phyloP scores from a whole-genome alignment of 1,140 invertebrate species.

The Calycopis cecrops region DNA sequence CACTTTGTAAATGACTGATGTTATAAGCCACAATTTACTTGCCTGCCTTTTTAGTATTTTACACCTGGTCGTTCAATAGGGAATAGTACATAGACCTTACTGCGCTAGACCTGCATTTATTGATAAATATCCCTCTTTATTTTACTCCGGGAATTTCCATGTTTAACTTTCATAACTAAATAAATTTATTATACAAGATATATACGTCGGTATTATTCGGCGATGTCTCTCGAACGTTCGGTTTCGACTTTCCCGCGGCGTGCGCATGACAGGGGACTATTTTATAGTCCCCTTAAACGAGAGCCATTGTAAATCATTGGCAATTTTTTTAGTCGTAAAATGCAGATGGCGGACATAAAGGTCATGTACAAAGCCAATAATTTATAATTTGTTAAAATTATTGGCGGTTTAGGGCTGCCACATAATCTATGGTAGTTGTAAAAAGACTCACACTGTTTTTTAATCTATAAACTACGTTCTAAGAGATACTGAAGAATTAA shows the following conservation, averaged over 20 bases:
- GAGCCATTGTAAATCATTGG: conserved; percentile 46
- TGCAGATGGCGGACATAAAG: conserved; percentile 28
- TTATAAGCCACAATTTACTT: too few relatives aligned
- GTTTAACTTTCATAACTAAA: neutral
- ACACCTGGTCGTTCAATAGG: too few relatives aligned
- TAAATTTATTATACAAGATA: neutral
- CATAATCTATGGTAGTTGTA: neutral
- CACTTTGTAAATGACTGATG: too few relatives aligned
- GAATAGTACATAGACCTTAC: too few relatives aligned
- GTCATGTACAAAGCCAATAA: conserved; percentile 14
- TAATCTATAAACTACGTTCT: neutral
- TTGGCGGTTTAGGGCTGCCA: neutral
- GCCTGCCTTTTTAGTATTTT: too few relatives aligned
- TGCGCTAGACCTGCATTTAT: too few relatives aligned
- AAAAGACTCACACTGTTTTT: neutral
- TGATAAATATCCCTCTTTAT: too few relatives aligned
- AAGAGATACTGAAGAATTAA: neutral
- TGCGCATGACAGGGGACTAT: conserved; percentile 55
- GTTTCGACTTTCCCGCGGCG: conserved; percentile 37
- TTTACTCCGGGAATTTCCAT: neutral
- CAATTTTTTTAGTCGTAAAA: conserved; percentile 40
- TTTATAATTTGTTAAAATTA: neutral
- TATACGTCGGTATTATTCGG: neutral
- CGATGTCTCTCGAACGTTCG: conserved; percentile 19
- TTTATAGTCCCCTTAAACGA: conserved; percentile 52